A percentile compares a stretch with the other conserved stretches of the same genome.
Conservation (phyloP, 2,113 vertebrate species). For the Melanerpes aurifrons region DNA sequence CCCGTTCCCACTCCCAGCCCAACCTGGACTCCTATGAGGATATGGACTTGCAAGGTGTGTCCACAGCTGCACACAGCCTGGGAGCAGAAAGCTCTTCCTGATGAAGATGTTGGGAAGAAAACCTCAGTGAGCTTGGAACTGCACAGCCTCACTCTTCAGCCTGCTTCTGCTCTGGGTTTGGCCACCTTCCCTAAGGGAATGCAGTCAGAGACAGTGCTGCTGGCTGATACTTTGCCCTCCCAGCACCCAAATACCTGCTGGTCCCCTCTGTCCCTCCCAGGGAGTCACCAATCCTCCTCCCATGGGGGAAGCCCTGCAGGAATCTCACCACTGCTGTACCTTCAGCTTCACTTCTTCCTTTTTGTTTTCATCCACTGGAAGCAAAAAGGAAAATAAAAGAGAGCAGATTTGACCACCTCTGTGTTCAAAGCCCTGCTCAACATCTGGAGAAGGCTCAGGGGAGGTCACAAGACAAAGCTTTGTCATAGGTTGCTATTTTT, state of each 20-base stretch:
- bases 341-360: background rate
- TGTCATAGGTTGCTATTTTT: background rate
- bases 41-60: background rate
- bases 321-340: background rate
- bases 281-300: background rate
- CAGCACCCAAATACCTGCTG: background rate
- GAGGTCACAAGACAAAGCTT: background rate
- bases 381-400: background rate
- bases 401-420: background rate
- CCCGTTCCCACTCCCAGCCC: background rate
- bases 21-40: background rate
- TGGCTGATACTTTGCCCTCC: background rate
- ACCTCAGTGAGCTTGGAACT: background rate
- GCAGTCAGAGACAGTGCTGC: background rate
- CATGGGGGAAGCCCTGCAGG: background rate
- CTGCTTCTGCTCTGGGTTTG: background rate
- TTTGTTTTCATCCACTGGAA: background rate
- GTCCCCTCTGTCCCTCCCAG: background rate
- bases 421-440: background rate
- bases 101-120: background rate
- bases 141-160: background rate
- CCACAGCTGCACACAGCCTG: background rate
- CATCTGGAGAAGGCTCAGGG: background rate
- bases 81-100: background rate
- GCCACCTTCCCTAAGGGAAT: background rate